Percentiles rank a stretch among this genome's conserved stretches.
phyloP scores from a whole-genome alignment of 35 echinoderm and acorn worm genomes.

The Ophioderma brevispina region DNA sequence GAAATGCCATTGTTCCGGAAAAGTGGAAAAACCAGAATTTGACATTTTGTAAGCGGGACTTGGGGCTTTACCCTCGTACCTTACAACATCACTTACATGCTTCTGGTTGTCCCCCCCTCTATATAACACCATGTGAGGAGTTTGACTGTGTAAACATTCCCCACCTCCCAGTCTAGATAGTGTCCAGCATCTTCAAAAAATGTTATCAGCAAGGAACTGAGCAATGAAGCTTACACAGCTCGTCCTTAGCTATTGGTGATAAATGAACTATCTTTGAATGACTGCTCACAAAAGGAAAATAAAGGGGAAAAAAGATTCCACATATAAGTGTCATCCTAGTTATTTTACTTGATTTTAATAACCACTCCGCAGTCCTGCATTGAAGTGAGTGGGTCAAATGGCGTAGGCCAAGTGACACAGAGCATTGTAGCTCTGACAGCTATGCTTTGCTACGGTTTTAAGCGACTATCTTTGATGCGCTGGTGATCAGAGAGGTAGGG shows the following conservation, averaged over 20 bases:
- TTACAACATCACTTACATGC: too few species aligned
- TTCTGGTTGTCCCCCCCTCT: too few species aligned
- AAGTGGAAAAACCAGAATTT: too few species aligned
- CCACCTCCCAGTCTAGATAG: constrained; percentile 95
- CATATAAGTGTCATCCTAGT: not conserved
- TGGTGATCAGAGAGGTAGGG: constrained; percentile 1
- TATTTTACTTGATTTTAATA: constrained; percentile 7
- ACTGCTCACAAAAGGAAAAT: constrained; percentile 41
- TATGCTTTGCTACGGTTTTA: constrained; percentile 91
- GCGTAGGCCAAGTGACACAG: constrained; percentile 90
- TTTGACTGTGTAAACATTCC: too few species aligned
- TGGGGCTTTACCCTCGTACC: too few species aligned
- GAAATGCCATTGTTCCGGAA: too few species aligned
- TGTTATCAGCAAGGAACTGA: constrained; percentile 91
- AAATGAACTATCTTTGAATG: constrained; percentile 98
- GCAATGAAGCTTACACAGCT: constrained; percentile 84
- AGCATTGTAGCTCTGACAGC: constrained; percentile 84
- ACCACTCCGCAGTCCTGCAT: constrained; percentile 92
- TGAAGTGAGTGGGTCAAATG: constrained; percentile 94
- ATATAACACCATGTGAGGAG: too few species aligned
- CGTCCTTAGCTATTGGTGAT: constrained; percentile 85
- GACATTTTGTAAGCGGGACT: too few species aligned
- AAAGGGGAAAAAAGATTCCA: not conserved
- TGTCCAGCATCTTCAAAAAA: constrained; percentile 98
- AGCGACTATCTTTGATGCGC: constrained; percentile 98